Percentiles rank a stretch among this genome's conserved stretches.
Conservation (phyloP, 2,797 vertebrate species). For the Sarcophilus harrisii region DNA sequence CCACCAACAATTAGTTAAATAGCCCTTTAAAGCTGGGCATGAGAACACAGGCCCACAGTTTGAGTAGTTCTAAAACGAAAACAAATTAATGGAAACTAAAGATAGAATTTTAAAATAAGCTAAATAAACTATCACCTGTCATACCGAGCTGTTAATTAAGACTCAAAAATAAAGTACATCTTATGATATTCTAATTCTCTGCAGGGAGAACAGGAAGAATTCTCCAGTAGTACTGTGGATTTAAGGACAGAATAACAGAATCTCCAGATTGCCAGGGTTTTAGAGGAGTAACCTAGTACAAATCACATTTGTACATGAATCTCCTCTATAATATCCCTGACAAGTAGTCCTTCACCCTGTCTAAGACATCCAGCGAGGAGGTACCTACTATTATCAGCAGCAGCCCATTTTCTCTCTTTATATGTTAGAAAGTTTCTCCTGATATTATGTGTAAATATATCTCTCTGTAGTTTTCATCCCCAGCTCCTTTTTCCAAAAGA, state of each 20-base stretch:
- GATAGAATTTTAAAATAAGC: neutral
- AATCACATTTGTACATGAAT: neutral
- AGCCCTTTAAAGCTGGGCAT: conserved; percentile 7
- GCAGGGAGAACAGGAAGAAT: neutral
- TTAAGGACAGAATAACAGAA: neutral
- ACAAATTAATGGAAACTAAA: neutral
- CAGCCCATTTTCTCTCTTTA: neutral
- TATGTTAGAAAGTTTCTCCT: neutral
- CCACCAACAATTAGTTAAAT: neutral
- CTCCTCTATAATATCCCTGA: neutral
- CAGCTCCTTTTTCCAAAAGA: too few relatives aligned
- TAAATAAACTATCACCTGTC: neutral
- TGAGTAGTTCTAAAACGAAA: neutral
- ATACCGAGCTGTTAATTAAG: neutral
- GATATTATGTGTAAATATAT: neutral
- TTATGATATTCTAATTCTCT: neutral
- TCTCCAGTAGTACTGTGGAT: neutral
- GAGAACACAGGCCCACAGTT: neutral
- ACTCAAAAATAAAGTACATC: neutral
- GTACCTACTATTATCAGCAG: neutral
- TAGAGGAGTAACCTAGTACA: neutral
- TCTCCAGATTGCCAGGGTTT: neutral
- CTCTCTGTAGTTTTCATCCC: neutral
- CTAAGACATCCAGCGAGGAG: neutral
- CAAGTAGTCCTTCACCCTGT: neutral